Evolutionary conservation across 2,797 vertebrate genomes (phyloP).

Genomic region (Sandelia bainsii): DNA sequence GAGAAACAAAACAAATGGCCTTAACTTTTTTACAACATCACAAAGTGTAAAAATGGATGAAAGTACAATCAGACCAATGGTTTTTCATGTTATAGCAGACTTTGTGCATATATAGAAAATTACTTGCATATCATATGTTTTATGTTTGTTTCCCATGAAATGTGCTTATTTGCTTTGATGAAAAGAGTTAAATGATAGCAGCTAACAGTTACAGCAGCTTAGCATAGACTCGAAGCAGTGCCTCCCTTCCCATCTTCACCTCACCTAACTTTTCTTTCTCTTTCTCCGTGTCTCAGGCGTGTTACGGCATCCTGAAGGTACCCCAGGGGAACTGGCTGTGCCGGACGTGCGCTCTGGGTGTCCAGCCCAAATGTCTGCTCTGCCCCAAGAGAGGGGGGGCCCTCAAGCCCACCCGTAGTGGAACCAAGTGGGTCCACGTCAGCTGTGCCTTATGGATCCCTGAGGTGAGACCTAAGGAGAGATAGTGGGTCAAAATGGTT

Average conservation of each 20-base stretch:
- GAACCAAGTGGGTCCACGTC: slow-evolving; percentile 98
- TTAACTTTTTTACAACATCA: too few species aligned
- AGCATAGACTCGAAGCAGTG: too few species aligned
- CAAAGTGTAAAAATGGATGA: too few species aligned
- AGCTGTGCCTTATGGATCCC: slow-evolving; percentile 99
- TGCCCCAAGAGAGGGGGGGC: slow-evolving; percentile 96
- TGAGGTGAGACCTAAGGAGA: slow-evolving; percentile 84
- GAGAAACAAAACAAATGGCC: slow-evolving; percentile 4
- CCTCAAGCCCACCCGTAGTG: slow-evolving; percentile 95
- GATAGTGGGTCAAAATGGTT: too few species aligned
- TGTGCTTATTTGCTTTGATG: too few species aligned
- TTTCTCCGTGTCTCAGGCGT: slow-evolving; percentile 83
- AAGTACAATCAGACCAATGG: background rate
- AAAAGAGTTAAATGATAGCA: too few species aligned
- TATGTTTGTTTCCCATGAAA: too few species aligned
- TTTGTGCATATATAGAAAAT: too few species aligned
- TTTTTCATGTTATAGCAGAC: too few species aligned
- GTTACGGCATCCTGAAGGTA: slow-evolving; percentile 97
- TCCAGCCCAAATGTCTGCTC: slow-evolving; percentile 96
- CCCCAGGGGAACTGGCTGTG: slow-evolving; percentile 96
- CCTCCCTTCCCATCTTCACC: background rate
- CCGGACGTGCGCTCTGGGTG: slow-evolving; percentile 94
- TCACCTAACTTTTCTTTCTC: background rate
- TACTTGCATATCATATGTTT: too few species aligned
- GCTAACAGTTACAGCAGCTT: too few species aligned